Evolutionary conservation across 2,113 vertebrate species (phyloP).

Genomic region (Cardinalis cardinalis): DNA sequence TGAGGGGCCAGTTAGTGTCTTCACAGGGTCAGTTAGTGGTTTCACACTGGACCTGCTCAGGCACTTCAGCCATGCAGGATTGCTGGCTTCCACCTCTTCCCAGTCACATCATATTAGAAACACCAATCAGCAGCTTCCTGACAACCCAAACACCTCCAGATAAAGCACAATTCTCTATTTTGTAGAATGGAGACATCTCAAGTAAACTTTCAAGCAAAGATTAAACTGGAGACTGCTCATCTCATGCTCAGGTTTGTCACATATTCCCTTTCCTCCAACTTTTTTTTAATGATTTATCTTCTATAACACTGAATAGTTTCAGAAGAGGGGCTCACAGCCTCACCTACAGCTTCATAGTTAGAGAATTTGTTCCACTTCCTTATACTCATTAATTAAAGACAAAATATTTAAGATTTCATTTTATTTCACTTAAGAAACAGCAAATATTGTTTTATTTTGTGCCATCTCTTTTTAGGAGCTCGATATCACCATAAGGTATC

Average conservation of each 20-base stretch:
- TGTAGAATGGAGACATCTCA: background rate
- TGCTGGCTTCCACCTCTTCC: background rate
- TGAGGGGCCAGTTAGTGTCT: background rate
- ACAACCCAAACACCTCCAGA: background rate
- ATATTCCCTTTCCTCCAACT: background rate
- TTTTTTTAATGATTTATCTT: background rate
- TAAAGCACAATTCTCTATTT: background rate
- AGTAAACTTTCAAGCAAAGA: background rate
- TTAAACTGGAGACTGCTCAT: background rate
- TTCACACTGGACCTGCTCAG: background rate
- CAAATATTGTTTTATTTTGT: background rate
- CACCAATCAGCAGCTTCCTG: background rate
- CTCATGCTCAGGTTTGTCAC: accelerated
- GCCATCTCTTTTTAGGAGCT: background rate
- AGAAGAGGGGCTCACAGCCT: background rate
- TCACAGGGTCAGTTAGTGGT: background rate
- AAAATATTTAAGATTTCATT: background rate
- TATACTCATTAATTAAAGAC: background rate
- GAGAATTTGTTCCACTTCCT: background rate
- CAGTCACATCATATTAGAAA: accelerated
- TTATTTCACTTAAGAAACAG: background rate
- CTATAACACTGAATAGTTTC: background rate
- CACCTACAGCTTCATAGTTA: background rate
- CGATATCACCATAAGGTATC: background rate
- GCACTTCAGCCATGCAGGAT: background rate